These are phyloP conservation scores for Anthopleura xanthogrammica DNA, from an alignment of 92 coral and sea anemone genomes.

Conservation along the genomic window DNA sequence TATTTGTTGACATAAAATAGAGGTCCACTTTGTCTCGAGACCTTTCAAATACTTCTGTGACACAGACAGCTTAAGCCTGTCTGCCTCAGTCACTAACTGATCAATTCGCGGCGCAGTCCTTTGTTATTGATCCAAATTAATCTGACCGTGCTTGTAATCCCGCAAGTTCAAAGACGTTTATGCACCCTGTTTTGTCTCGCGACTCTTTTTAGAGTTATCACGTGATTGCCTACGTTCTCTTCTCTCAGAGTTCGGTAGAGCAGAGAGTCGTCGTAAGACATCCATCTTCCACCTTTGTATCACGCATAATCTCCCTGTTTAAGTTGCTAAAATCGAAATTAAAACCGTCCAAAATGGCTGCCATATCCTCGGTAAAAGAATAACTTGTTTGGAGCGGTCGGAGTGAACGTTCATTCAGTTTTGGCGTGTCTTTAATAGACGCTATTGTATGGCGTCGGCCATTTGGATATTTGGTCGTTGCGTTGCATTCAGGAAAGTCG, in stretches of 20 bases:
- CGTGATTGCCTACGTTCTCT: neutral
- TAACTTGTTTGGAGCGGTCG: neutral
- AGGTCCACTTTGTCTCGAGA: neutral
- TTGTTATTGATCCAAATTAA: neutral
- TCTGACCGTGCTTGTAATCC: neutral
- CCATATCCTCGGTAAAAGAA: neutral
- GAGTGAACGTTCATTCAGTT: neutral
- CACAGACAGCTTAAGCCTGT: neutral
- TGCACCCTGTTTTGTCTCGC: neutral
- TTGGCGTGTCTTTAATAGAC: neutral
- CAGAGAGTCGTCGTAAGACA: constrained; percentile 2
- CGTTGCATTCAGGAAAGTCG: neutral
- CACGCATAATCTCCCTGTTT: neutral
- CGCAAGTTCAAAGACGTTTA: neutral
- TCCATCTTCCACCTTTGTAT: neutral
- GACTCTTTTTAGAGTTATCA: neutral
- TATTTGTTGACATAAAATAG: neutral
- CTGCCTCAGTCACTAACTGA: neutral
- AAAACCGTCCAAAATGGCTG: neutral
- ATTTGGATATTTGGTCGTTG: neutral
- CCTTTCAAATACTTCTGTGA: neutral
- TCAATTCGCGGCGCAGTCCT: neutral
- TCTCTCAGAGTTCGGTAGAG: neutral
- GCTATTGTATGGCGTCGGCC: constrained; percentile 9
- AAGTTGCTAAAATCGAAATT: neutral